These are phyloP conservation scores for Dolichoris vasculosae DNA, from an alignment of 1,140 invertebrate species.

Conservation along the genomic window DNA sequence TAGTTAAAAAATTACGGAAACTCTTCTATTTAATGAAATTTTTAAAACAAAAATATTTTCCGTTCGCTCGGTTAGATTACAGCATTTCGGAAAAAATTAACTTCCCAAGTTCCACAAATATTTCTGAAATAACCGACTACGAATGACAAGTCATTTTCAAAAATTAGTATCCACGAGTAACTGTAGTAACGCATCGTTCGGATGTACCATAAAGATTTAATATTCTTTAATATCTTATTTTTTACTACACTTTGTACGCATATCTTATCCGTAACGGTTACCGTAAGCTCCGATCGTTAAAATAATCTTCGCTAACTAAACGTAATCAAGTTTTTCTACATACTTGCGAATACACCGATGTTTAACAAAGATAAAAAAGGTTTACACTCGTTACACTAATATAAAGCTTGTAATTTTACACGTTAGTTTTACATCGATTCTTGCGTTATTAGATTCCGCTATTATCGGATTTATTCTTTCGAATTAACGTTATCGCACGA, in stretches of 20 bases:
- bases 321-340: background rate
- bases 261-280: constrained; percentile 7
- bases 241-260: background rate
- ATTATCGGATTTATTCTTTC: background rate
- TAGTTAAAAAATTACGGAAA: background rate
- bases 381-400: background rate
- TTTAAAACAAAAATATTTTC: background rate
- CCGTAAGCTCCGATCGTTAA: background rate
- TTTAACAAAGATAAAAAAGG: background rate
- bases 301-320: background rate
- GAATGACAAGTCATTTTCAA: background rate
- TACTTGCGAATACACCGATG: background rate
- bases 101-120: background rate
- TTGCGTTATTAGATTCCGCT: background rate
- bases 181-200: background rate
- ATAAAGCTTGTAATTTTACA: background rate
- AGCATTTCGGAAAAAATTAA: constrained; percentile 23
- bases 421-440: background rate
- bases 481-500: background rate
- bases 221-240: background rate
- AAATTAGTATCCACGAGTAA: background rate
- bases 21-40: background rate
- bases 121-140: background rate
- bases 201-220: background rate
- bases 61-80: background rate